These are phyloP conservation scores for Leucania comma DNA, from an alignment of 2,888 invertebrate species.

Conservation along the genomic window DNA sequence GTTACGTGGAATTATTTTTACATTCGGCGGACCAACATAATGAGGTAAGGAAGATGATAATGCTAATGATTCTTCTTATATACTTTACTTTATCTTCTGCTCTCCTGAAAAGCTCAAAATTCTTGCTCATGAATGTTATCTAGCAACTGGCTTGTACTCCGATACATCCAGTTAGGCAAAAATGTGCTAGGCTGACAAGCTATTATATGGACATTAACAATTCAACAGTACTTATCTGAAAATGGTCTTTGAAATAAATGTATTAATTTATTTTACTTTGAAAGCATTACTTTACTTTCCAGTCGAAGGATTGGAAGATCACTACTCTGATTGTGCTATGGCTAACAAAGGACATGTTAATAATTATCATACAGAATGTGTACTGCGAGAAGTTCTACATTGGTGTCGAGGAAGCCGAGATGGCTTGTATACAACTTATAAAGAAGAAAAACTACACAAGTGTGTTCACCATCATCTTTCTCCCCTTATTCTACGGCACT, in stretches of 20 bases:
- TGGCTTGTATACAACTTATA: slow-evolving; percentile 17
- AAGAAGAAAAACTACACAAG: slow-evolving; percentile 29
- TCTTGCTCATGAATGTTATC: not conserved
- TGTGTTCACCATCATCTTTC: not conserved
- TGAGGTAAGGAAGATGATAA: not conserved
- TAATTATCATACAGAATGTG: slow-evolving; percentile 6
- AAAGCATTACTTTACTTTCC: slow-evolving; percentile 2
- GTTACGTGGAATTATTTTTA: not conserved
- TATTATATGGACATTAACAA: not conserved
- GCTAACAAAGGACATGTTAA: slow-evolving; percentile 7
- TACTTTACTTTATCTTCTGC: too few species aligned
- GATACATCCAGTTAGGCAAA: not conserved
- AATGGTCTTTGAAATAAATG: not conserved
- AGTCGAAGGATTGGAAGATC: not conserved
- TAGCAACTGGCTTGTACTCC: too few species aligned
- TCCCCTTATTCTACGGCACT: not conserved
- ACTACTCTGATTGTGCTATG: not conserved
- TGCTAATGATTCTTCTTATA: not conserved
- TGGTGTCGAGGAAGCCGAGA: slow-evolving; percentile 27
- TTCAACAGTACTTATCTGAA: not conserved
- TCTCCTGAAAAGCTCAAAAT: not conserved
- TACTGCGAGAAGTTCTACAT: slow-evolving; percentile 34
- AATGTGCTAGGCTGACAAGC: not conserved
- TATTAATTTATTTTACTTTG: not conserved
- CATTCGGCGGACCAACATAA: not conserved